Evolutionary conservation across 2,888 invertebrate genomes (phyloP), one percentile per base, ranked within the genome.

Genomic region (Luffia ferchaultella): DNA sequence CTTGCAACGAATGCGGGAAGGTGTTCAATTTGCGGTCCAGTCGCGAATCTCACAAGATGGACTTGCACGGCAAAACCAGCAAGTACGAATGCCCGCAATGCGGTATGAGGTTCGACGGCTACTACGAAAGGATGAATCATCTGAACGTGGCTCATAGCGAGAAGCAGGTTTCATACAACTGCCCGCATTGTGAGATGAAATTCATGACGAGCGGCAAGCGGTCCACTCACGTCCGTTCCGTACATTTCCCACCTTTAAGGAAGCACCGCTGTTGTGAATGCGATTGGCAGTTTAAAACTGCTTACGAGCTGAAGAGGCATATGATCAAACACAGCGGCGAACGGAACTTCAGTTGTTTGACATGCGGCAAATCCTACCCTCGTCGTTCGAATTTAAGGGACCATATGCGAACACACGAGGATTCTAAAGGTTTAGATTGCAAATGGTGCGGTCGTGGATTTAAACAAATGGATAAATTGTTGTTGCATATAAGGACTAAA

Each of bases 71-170:
- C 0, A 78, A 79, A 60, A 70, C 65, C 0, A 76, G 76, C 0
- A 61, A 82, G 52, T 80, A 82, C 50, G 73, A 76, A 55, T 83
- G 83, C 42, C 82, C 83, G 0, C 69, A 76, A 42, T 83, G 83
- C 53, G 67, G 67, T 40, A 67, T 73, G 51, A 63, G 83, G 1
- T 83, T 83, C 43, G 66, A 67, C 20, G 70, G 68, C 0, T 83
- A 82, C 57, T 77, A 77, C 55, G 72, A 73, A 30, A 66, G 83
- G 46, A 75, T 77, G 72, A 64, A 67, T 3, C 82, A 83, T 56
- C 62, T 83, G 52, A 77, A 77, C 47, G 72, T 71, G 41, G 66
- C 66, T 12, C 82, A 82, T 49, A 68, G 70, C 17, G 76, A 73
- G 48, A 73, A 71, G 20, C 69, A 73, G 54, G 74, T 79, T 0